phyloP scores from a whole-genome alignment of 2,797 vertebrate species.

The Poeciliopsis turneri region DNA sequence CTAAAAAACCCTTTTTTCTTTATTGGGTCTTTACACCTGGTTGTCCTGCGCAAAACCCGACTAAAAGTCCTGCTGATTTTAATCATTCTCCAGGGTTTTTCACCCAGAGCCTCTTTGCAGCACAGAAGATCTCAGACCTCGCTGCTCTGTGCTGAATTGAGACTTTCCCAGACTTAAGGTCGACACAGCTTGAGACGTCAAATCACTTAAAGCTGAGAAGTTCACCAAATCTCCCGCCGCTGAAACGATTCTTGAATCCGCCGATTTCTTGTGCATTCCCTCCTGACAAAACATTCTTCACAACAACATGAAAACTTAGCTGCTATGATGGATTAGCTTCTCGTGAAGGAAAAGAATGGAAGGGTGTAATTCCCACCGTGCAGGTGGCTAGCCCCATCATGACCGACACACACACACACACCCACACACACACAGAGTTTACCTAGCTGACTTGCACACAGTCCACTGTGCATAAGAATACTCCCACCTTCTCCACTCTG shows the following conservation, averaged over 20 bases:
- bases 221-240: slow-evolving; percentile 8
- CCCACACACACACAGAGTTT: neutral
- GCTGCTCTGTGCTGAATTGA: slow-evolving; percentile 27
- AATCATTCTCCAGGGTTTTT: slow-evolving; percentile 2
- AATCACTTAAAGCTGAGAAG: slow-evolving; percentile 19
- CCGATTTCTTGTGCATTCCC: neutral
- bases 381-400: neutral
- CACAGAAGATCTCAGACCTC: slow-evolving; percentile 20
- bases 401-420: neutral
- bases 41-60: neutral
- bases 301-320: neutral
- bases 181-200: slow-evolving; percentile 19
- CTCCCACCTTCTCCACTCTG: slow-evolving; percentile 5
- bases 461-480: neutral
- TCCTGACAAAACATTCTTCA: slow-evolving; percentile 21
- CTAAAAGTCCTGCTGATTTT: slow-evolving; percentile 6
- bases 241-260: slow-evolving; percentile 14
- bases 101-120: slow-evolving; percentile 18
- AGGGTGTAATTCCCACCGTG: neutral
- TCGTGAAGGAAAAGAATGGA: slow-evolving; percentile 6
- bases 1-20: neutral
- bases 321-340: slow-evolving; percentile 11
- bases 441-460: neutral
- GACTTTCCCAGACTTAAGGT: slow-evolving; percentile 8
- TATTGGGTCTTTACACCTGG: neutral